Conservation (phyloP, 23 tunicate species). For the Diplosoma virens region DNA sequence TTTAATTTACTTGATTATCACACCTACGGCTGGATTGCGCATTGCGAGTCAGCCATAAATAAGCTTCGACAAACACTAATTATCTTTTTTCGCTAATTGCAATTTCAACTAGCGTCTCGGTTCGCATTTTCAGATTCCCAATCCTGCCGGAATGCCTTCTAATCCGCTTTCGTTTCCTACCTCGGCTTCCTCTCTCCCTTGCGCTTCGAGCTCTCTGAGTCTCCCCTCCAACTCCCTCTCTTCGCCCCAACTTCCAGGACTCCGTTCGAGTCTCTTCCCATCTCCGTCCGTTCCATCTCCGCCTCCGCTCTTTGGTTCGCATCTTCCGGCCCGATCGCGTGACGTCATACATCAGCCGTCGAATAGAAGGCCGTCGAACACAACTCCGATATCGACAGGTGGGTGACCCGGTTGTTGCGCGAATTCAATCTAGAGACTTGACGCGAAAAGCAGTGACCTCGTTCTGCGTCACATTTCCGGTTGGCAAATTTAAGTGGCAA, state of each 20-base stretch:
- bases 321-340: conserved; percentile 4
- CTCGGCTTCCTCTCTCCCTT: not conserved
- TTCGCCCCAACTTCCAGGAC: conserved; percentile 35
- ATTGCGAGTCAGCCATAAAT: too few relatives aligned
- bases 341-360: conserved; percentile 38
- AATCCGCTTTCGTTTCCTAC: conserved; percentile 20
- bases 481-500: too few relatives aligned
- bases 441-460: too few relatives aligned
- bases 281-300: conserved; percentile 63
- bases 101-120: too few relatives aligned
- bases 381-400: conserved; percentile 85
- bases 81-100: too few relatives aligned
- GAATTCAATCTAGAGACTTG: too few relatives aligned
- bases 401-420: too few relatives aligned
- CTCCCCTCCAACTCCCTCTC: conserved; percentile 78
- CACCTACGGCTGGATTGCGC: too few relatives aligned
- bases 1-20: too few relatives aligned
- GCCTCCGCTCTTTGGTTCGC: conserved; percentile 62
- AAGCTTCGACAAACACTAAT: too few relatives aligned
- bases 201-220: conserved; percentile 34
- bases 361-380: conserved; percentile 61
- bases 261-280: conserved; percentile 53
- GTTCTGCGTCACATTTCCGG: too few relatives aligned
- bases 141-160: not conserved
- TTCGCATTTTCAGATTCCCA: not conserved